Evolutionary conservation across 2,797 vertebrate species (phyloP).

Genomic region (Notolepis coatsorum): DNA sequence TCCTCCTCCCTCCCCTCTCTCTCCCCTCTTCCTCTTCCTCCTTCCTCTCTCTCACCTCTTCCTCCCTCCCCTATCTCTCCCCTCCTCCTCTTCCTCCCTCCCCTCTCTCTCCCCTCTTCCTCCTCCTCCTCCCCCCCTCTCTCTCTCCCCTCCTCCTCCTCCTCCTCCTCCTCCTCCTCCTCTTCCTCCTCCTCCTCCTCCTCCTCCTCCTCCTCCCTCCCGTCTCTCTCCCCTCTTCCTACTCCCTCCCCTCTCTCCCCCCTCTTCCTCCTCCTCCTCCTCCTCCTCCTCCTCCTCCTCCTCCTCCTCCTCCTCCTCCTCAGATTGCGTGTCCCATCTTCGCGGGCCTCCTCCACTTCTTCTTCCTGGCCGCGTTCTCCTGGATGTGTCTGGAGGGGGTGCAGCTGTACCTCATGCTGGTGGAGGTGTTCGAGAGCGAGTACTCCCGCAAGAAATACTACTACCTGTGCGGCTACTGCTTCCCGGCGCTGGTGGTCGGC

Average conservation of each 20-base stretch:
- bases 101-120: slow-evolving; percentile 35
- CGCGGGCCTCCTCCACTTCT: slow-evolving; percentile 94
- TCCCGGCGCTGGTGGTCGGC: slow-evolving; percentile 93
- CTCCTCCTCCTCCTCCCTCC: background rate
- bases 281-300: slow-evolving; percentile 24
- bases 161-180: slow-evolving; percentile 19
- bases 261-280: slow-evolving; percentile 10
- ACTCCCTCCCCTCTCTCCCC: background rate
- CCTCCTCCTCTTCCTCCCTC: slow-evolving; percentile 32
- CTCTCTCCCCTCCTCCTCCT: background rate
- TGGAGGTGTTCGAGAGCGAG: slow-evolving; percentile 95
- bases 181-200: background rate
- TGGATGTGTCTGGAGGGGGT: slow-evolving; percentile 97
- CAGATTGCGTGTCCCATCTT: slow-evolving; percentile 95
- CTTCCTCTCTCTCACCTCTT: slow-evolving; percentile 16
- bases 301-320: slow-evolving; percentile 1
- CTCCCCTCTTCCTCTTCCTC: slow-evolving; percentile 17
- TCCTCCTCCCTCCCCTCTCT: slow-evolving; percentile 18
- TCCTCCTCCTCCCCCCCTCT: too few species aligned
- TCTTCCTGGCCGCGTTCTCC: slow-evolving; percentile 96
- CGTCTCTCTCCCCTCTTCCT: background rate
- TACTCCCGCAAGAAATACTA: slow-evolving; percentile 94
- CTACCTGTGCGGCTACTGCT: slow-evolving; percentile 94
- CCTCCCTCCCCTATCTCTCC: slow-evolving; percentile 29
- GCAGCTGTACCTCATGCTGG: slow-evolving; percentile 95